Conservation (phyloP, 1,140 invertebrate genomes). For the Cherax destructor region DNA sequence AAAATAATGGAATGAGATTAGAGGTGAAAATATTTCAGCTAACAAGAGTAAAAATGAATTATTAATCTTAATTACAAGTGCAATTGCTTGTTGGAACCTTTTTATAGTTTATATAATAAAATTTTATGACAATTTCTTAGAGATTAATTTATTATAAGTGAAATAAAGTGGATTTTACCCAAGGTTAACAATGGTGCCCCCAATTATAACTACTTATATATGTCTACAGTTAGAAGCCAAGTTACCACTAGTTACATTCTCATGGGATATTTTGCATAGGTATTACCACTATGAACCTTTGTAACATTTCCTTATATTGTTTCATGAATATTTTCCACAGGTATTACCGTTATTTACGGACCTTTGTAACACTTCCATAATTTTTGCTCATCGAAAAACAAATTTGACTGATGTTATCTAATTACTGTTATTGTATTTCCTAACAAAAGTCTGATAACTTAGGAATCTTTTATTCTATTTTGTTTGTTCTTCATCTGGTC, state of each 20-base stretch:
- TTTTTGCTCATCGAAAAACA: background rate
- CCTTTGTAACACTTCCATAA: background rate
- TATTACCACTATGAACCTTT: background rate
- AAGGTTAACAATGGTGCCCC: background rate
- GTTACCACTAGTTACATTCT: background rate
- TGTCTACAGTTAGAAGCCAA: background rate
- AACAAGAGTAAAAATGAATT: too few species aligned
- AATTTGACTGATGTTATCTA: background rate
- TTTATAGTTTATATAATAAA: too few species aligned
- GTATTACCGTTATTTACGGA: background rate
- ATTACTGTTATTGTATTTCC: background rate
- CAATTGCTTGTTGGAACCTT: too few species aligned
- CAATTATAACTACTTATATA: background rate
- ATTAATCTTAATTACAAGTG: too few species aligned
- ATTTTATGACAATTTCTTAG: background rate
- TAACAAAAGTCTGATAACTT: background rate
- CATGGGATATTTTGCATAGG: constrained; percentile 3
- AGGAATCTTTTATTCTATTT: background rate
- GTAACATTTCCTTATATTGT: background rate
- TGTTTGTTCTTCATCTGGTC: background rate
- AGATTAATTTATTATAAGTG: background rate
- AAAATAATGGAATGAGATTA: too few species aligned
- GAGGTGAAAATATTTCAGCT: too few species aligned
- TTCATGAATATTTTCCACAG: background rate
- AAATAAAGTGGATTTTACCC: background rate